phyloP scores from a whole-genome alignment of 2,113 vertebrate species.

The Lagopus muta region DNA sequence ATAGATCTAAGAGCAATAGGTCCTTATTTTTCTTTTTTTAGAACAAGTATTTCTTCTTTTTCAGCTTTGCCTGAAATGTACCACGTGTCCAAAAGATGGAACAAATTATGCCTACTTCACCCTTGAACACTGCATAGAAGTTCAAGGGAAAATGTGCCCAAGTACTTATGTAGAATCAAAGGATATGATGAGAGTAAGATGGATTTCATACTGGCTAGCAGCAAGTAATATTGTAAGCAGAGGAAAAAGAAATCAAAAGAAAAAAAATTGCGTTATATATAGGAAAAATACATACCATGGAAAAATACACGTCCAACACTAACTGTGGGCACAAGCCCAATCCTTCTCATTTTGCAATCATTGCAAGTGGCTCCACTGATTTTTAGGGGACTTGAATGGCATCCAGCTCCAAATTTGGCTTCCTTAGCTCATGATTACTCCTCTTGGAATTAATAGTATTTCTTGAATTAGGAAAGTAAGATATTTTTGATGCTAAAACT shows the following conservation, averaged over 20 bases:
- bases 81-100: neutral
- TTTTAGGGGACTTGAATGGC: neutral
- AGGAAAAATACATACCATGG: constrained; percentile 18
- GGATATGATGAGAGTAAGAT: neutral
- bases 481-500: neutral
- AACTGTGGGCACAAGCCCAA: neutral
- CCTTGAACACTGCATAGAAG: neutral
- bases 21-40: neutral
- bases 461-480: neutral
- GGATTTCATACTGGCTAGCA: neutral
- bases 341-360: neutral
- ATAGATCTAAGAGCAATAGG: neutral
- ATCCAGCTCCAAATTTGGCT: constrained; percentile 39
- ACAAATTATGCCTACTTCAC: neutral
- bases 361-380: neutral
- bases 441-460: neutral
- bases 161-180: neutral
- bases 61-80: neutral
- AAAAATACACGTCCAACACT: constrained; percentile 17
- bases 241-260: neutral
- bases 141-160: neutral
- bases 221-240: neutral
- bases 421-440: neutral
- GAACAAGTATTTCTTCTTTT: neutral
- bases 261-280: constrained; percentile 13